phyloP scores from a whole-genome alignment of 1,140 invertebrate species.

The Dendroctonus valens region DNA sequence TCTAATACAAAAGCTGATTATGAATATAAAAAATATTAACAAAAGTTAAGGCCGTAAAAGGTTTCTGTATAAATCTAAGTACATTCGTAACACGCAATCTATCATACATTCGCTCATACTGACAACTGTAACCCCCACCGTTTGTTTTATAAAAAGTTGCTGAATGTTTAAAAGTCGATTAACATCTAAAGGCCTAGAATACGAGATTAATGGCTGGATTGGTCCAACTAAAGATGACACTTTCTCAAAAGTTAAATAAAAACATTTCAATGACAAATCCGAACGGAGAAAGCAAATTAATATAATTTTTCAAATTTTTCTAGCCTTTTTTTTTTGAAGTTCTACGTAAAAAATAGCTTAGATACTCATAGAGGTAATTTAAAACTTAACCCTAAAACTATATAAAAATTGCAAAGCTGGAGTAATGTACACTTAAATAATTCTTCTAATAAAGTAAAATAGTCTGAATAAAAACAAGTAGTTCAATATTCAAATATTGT shows the following conservation, averaged over 20 bases:
- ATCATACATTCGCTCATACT: slow-evolving; percentile 12
- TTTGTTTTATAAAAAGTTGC: slow-evolving; percentile 41
- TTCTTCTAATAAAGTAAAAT: no score
- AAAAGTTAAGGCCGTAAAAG: not conserved
- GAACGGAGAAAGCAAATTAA: no score
- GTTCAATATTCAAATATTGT: no score
- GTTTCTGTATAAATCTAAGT: slow-evolving; percentile 9
- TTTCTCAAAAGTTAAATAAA: no score
- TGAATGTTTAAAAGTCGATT: slow-evolving; percentile 22
- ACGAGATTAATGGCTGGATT: no score
- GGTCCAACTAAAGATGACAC: no score
- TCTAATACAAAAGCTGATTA: slow-evolving; percentile 39
- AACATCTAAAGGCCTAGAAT: not conserved
- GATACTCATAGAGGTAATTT: slow-evolving; percentile 29
- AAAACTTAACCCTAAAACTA: slow-evolving; percentile 19
- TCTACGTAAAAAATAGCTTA: slow-evolving; percentile 19
- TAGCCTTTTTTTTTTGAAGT: slow-evolving; percentile 15
- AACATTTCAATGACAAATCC: no score
- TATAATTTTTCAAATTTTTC: no score
- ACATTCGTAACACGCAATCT: slow-evolving; percentile 9
- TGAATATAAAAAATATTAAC: slow-evolving; percentile 38
- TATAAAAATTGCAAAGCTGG: slow-evolving; percentile 14
- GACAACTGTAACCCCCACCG: slow-evolving; percentile 40
- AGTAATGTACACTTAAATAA: slow-evolving; percentile 8
- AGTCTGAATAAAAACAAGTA: no score